Percentiles rank a stretch among this genome's conserved stretches.
phyloP scores from a whole-genome alignment of 2,113 vertebrate species.

The Bos indicus region DNA sequence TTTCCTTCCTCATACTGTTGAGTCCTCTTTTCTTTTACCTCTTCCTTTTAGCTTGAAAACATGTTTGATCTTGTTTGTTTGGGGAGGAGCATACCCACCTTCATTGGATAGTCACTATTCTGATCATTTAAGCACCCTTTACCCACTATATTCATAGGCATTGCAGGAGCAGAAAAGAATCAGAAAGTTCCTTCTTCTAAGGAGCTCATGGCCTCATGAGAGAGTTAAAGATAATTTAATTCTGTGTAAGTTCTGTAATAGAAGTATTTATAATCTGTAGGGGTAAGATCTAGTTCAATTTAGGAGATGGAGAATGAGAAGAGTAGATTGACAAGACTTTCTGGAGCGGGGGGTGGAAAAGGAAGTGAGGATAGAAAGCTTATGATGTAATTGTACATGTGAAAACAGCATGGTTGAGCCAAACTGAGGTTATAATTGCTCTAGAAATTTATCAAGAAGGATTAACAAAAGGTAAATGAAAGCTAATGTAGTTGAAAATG shows the following conservation, averaged over 20 bases:
- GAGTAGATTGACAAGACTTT: background rate
- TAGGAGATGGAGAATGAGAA: background rate
- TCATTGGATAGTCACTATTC: conserved; percentile 3
- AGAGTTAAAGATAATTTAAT: background rate
- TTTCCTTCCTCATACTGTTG: background rate
- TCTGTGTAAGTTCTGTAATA: background rate
- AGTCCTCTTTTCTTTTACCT: background rate
- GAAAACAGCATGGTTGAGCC: background rate
- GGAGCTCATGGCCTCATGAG: background rate
- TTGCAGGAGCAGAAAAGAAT: background rate
- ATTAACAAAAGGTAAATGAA: background rate
- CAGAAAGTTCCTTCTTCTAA: background rate
- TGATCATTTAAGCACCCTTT: background rate
- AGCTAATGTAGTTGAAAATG: conserved; percentile 39
- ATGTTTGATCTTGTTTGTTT: background rate
- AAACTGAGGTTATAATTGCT: background rate
- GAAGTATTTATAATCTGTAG: background rate
- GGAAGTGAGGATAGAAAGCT: background rate
- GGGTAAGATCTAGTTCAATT: background rate
- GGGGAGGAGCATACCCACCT: background rate
- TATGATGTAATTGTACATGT: background rate
- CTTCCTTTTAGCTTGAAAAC: conserved; percentile 7
- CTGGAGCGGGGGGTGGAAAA: background rate
- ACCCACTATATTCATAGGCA: background rate
- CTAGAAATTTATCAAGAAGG: background rate